phyloP scores from a whole-genome alignment of 1,140 invertebrate species.

The Aphis gossypii region DNA sequence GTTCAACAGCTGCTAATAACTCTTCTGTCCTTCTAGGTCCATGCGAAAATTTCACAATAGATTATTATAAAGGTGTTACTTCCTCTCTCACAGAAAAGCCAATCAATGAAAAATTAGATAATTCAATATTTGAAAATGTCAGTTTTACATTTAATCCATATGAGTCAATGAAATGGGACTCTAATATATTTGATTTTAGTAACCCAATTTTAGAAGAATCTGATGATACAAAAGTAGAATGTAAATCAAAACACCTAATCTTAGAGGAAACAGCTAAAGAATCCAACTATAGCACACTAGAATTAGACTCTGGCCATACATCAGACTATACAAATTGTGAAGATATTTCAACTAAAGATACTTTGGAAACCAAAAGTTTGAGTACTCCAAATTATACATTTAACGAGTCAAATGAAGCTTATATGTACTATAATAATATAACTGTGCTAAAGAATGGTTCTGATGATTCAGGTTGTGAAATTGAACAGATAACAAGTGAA shows the following conservation, averaged over 20 bases:
- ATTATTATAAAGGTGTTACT: constrained; percentile 67
- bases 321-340: constrained; percentile 55
- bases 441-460: constrained; percentile 59
- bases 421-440: constrained; percentile 41
- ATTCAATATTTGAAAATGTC: constrained; percentile 52
- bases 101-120: constrained; percentile 56
- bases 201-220: constrained; percentile 20
- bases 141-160: constrained; percentile 55
- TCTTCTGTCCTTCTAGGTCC: constrained; percentile 67
- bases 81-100: constrained; percentile 62
- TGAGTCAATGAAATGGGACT: constrained; percentile 53
- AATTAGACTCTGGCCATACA: constrained; percentile 45
- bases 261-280: constrained; percentile 1
- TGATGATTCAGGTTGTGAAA: constrained; percentile 63
- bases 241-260: background rate
- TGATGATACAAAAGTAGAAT: background rate
- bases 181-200: constrained; percentile 48
- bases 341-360: constrained; percentile 44
- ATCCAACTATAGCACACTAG: constrained; percentile 26
- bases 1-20: constrained; percentile 43
- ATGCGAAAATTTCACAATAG: constrained; percentile 68
- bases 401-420: constrained; percentile 30
- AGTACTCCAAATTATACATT: constrained; percentile 30
- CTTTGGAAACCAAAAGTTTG: constrained; percentile 31
- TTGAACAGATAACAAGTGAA: constrained; percentile 58